phyloP scores from a whole-genome alignment of 2,888 invertebrate species.

The Saturnia japonica region DNA sequence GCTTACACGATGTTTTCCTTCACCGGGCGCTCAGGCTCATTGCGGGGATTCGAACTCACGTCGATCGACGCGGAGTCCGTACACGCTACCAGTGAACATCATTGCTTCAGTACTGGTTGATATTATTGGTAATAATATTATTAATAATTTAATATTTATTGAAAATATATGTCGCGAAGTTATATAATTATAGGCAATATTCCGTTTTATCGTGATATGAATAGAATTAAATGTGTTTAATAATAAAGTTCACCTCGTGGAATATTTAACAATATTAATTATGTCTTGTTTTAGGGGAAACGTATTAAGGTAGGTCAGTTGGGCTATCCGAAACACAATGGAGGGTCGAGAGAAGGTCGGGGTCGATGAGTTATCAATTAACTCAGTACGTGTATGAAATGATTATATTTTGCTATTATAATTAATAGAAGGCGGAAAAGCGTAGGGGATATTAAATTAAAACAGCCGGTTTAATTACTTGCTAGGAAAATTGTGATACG shows the following conservation, averaged over 20 bases:
- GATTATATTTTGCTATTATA: neutral
- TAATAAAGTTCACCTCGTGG: neutral
- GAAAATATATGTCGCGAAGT: neutral
- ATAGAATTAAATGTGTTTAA: neutral
- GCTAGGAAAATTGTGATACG: no score
- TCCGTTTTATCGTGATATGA: neutral
- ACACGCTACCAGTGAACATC: no score
- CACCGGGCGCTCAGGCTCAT: no score
- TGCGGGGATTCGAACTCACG: no score
- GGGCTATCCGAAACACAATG: neutral
- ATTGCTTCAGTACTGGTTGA: no score
- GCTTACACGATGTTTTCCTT: no score
- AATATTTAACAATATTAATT: neutral
- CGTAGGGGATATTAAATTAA: neutral
- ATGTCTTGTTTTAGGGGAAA: neutral
- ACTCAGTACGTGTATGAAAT: neutral
- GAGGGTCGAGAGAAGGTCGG: neutral
- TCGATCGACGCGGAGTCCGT: no score
- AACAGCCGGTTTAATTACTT: no score
- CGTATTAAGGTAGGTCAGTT: neutral
- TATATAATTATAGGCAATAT: neutral
- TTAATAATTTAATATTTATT: no score
- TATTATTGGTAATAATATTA: no score
- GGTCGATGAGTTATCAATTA: neutral
- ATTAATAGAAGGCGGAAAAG: neutral